Conservation (phyloP, 2,888 invertebrate species). For the Oxytorus armatus region DNA sequence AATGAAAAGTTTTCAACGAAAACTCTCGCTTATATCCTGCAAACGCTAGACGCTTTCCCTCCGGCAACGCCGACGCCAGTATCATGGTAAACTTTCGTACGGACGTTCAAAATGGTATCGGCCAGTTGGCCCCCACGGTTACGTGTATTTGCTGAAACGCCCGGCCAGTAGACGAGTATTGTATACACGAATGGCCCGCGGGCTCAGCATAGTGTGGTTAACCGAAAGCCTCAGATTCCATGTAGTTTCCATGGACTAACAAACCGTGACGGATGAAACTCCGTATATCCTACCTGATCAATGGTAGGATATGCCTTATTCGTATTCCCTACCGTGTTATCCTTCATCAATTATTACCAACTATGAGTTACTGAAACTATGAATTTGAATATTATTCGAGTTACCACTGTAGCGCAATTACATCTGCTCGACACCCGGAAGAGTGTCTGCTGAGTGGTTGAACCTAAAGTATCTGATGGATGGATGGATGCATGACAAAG, state of each 20-base stretch:
- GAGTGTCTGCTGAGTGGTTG: no score
- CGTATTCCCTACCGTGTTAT: no score
- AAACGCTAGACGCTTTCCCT: no score
- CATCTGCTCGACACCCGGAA: no score
- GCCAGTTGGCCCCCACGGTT: constrained; percentile 34
- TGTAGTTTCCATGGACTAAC: constrained; percentile 38
- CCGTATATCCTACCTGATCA: constrained; percentile 8
- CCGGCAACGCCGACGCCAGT: no score
- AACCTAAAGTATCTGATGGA: no score
- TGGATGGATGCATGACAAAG: no score
- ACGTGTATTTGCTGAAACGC: not conserved
- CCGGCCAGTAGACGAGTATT: not conserved
- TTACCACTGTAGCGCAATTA: no score
- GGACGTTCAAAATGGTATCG: constrained; percentile 39
- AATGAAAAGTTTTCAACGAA: no score
- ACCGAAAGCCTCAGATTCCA: constrained; percentile 35
- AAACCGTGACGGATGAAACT: constrained; percentile 29
- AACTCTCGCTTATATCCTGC: no score
- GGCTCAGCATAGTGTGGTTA: constrained; percentile 10
- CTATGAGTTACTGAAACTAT: constrained; percentile 1
- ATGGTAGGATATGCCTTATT: no score
- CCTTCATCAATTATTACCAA: constrained; percentile 47
- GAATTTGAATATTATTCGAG: constrained; percentile 5
- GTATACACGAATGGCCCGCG: constrained; percentile 16
- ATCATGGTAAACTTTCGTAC: constrained; percentile 37